Evolutionary conservation across 2,113 vertebrate species (phyloP), one percentile per base, ranked within the genome.

Genomic region (Piprites chloris): DNA sequence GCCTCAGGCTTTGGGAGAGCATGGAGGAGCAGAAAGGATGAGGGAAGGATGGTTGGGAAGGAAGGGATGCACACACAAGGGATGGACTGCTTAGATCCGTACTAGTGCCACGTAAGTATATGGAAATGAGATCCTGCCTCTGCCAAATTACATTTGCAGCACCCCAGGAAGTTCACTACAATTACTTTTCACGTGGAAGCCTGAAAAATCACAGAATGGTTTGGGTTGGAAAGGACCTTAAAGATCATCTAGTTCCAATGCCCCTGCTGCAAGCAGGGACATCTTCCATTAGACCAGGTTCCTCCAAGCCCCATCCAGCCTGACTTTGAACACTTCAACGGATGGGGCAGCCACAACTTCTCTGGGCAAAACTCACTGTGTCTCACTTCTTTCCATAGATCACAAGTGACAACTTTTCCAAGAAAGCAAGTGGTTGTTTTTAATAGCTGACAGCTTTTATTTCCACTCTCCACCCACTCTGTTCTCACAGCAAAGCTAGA

Each of bases 381-480:
- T 28, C 39, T 27, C 44, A 16, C 27, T 79, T 19, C 24, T 37
- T 78, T 39, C 18, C 2, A 1, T 2, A 39, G 55, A 50, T 47
- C 35, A 27, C 12, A 46, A 30, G 23, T 6, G 6, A 62, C 49
- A 85, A 26, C 42, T 61, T 74, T 86, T 58, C 80, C 11, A 9
- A 80, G 72, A 84, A 65, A 50, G n/a, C 35, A 75, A 85, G 56
- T 21, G 30, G 37, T 32, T 42, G n/a, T 32, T 82, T 91, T 86
- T 30, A 76, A 80, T 6, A 91, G 33, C 42, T 39, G 39, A 19
- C 28, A 65, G 49, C n/a, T 68, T 85, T 75, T 50, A 13, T 58
- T 92, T 93, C 71, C 87, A 16, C 47, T 73, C 49, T 74, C 89
- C 89, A 66, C 79, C 76, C 73, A 66, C 80, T 63, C 55, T 35